Percentiles rank a stretch among this genome's conserved stretches.
These are phyloP conservation scores for Caiman crocodilus DNA, from an alignment of 2,797 vertebrate genomes.

Conservation along the genomic window DNA sequence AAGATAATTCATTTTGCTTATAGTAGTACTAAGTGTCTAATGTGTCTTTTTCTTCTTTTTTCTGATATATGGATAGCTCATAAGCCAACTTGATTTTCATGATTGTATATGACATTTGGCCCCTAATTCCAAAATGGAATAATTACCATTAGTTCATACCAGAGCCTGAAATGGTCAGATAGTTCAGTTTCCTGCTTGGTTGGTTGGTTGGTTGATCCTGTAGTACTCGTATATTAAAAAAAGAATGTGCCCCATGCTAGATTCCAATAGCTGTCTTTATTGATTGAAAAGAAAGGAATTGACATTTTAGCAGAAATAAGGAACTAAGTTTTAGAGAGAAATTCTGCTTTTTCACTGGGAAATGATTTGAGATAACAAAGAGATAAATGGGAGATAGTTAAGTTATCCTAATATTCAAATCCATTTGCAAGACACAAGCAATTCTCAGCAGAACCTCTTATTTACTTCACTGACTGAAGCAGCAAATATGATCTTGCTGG, in stretches of 20 bases:
- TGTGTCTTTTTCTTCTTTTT: neutral
- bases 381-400: too few relatives aligned
- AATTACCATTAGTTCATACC: neutral
- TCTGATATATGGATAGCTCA: neutral
- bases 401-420: too few relatives aligned
- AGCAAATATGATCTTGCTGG: neutral
- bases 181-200: too few relatives aligned
- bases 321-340: neutral
- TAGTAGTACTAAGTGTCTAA: too few relatives aligned
- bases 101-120: rapidly evolving
- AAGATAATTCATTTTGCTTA: neutral
- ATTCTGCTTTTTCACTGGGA: neutral
- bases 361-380: neutral
- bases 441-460: neutral
- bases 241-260: too few relatives aligned
- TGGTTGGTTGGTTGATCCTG: too few relatives aligned
- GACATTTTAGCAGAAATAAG: too few relatives aligned
- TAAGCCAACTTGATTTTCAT: neutral
- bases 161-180: neutral
- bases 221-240: too few relatives aligned
- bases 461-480: neutral
- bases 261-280: too few relatives aligned
- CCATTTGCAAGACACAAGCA: neutral
- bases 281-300: too few relatives aligned
- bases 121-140: neutral